Evolutionary conservation across 2,888 invertebrate species (phyloP), one percentile per base, ranked within the genome.

Genomic region (Drosophila flavopinicola): DNA sequence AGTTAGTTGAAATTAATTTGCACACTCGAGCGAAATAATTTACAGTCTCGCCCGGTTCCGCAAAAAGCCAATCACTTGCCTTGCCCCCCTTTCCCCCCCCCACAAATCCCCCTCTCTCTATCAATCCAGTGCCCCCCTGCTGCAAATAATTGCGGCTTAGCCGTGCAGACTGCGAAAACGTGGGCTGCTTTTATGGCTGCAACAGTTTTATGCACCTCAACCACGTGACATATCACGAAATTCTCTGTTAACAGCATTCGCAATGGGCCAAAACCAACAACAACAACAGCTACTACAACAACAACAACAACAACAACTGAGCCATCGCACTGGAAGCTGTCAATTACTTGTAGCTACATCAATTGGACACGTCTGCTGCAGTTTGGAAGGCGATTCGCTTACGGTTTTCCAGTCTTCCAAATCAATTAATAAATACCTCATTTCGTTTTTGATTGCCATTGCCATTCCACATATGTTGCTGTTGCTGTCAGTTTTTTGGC

Each of bases 191-290:
- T 80, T 54, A 61, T 78, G 56, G 64, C 54, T 53, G 52, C 41
- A 51, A 32, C 38, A 53, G 48, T 66, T 76, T 53, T 63, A 66
- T 70, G 54, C 75, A 71, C 30, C 67, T 76, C 68, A 47, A 78
- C 66, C 85, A 65, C 71, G 85, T 80, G 87, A 80, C 80, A 80
- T 85, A 80, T 80, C 87, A 86, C 80, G 87, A 85, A 85, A 65
- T 74, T 60, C 67, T 61, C 67, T 61, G 80, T 78, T 75, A 78
- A 71, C 78, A 58, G 57, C 61, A 74, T 56, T 68, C 58, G 38
- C 41, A 61, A 66, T 60, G 53, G 61, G 49, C 59, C 49, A 33
- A 32, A 44, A 58, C 64, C 24, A 15, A 17, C 47, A 17, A 11
- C 25, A 32, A 53, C 35, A 5, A 13, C 15, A 27, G 15, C 27